phyloP scores from a whole-genome alignment of 2,888 invertebrate genomes.

The Cataglyphis rosenhaueri region DNA sequence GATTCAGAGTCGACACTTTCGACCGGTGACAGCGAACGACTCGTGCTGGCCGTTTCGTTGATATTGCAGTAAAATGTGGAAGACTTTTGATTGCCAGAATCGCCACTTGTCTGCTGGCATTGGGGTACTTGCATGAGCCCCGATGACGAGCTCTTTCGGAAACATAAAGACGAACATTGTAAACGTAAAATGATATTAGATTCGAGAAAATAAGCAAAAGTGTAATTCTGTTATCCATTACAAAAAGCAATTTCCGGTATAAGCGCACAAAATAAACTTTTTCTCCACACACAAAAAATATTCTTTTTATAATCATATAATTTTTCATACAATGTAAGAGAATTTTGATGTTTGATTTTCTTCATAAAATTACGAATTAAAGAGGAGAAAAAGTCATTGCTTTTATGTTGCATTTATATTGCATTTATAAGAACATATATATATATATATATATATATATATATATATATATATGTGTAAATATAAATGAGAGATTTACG shows the following conservation, averaged over 20 bases:
- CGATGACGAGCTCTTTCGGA: slow-evolving; percentile 54
- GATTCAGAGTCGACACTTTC: slow-evolving; percentile 82
- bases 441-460: background rate
- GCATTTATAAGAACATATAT: background rate
- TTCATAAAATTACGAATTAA: slow-evolving; percentile 1
- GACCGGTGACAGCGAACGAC: slow-evolving; percentile 78
- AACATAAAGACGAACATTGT: slow-evolving; percentile 45
- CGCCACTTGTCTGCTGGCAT: slow-evolving; percentile 75
- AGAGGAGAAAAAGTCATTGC: background rate
- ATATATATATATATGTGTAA: background rate
- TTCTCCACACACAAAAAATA: background rate
- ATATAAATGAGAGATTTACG: background rate
- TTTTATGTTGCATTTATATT: background rate
- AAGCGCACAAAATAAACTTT: slow-evolving; percentile 12
- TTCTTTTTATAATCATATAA: slow-evolving; percentile 1
- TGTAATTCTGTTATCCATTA: background rate
- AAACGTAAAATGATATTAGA: slow-evolving; percentile 39
- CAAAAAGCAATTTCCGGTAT: background rate
- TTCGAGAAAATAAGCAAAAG: slow-evolving; percentile 19
- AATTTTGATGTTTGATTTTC: background rate
- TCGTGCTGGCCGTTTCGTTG: slow-evolving; percentile 74
- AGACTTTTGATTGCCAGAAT: slow-evolving; percentile 69
- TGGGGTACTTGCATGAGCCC: slow-evolving; percentile 79
- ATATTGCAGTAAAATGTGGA: slow-evolving; percentile 78
- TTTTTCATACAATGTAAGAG: background rate